These are phyloP conservation scores for Drosophila nasuta DNA, from an alignment of 1,140 invertebrate genomes.

Conservation along the genomic window DNA sequence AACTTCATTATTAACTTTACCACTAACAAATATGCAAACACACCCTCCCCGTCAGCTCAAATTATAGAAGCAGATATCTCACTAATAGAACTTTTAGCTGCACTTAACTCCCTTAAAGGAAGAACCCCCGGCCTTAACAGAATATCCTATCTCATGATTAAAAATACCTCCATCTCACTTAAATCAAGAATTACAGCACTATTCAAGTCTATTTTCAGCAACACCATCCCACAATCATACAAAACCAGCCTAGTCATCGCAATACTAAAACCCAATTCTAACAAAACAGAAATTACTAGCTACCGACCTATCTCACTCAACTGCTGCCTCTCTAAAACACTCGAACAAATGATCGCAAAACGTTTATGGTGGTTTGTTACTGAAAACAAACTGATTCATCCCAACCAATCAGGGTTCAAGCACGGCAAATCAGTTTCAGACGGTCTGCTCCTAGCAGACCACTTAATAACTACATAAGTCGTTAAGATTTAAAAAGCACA, in stretches of 20 bases:
- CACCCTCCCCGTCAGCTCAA: no score
- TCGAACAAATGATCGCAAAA: no score
- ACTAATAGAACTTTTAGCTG: no score
- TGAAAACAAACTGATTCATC: neutral
- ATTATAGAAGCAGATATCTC: no score
- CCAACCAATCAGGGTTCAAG: neutral
- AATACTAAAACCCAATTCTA: no score
- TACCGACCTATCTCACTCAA: no score
- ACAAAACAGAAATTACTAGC: no score
- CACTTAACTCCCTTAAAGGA: no score
- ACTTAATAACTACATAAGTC: no score
- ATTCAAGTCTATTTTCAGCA: neutral
- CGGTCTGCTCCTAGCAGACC: neutral
- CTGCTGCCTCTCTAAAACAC: no score
- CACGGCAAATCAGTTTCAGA: neutral
- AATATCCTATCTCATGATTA: conserved; percentile 30
- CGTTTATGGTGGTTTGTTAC: neutral
- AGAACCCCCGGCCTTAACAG: conserved; percentile 6
- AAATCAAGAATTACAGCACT: neutral
- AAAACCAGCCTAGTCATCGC: conserved; percentile 22
- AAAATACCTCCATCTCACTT: conserved; percentile 17
- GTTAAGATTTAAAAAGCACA: neutral
- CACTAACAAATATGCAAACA: no score
- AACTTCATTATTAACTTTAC: no score
- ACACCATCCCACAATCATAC: conserved; percentile 13